Conservation (phyloP, 2,113 vertebrate genomes). For the Eidolon helvum region DNA sequence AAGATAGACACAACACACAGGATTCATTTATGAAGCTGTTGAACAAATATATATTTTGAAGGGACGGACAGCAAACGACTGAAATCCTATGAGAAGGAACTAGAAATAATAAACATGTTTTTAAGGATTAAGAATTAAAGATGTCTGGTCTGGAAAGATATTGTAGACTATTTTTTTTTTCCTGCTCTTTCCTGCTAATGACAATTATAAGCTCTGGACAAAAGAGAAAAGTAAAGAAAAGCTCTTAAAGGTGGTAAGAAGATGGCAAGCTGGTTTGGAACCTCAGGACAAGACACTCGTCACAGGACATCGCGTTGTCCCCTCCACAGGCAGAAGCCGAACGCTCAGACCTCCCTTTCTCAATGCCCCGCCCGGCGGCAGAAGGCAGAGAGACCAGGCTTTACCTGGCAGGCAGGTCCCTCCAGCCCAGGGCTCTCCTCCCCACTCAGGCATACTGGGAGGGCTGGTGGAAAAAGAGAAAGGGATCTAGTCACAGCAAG, state of each 20-base stretch:
- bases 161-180: neutral
- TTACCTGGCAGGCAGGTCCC: too few species aligned
- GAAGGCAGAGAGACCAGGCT: neutral
- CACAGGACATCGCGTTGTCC: too few species aligned
- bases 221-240: neutral
- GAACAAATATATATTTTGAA: neutral
- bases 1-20: neutral
- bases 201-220: neutral
- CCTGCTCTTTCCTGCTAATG: neutral
- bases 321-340: neutral
- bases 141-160: neutral
- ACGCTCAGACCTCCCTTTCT: neutral
- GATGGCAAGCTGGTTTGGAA: neutral
- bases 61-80: neutral
- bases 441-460: neutral
- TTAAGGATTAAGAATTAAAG: neutral
- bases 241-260: neutral
- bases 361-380: too few species aligned
- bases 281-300: neutral
- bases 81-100: neutral
- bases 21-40: neutral
- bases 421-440: neutral
- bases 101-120: neutral
- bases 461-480: neutral
- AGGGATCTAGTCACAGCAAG: fast-evolving